Percentiles rank a stretch among this genome's conserved stretches.
Conservation (phyloP, 2,113 vertebrate species). For the Chamaetylas fuelleborni region DNA sequence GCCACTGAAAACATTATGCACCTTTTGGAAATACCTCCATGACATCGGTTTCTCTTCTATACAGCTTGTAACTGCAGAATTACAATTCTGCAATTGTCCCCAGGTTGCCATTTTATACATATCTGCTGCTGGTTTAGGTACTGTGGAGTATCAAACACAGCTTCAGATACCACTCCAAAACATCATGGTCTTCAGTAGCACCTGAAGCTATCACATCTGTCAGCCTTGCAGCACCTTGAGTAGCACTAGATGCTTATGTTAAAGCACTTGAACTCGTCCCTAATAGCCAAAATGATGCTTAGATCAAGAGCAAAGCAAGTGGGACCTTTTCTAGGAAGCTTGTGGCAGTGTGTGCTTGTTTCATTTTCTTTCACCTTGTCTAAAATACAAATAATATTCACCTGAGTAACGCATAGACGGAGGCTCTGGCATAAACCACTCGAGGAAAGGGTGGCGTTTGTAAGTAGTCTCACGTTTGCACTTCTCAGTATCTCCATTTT, state of each 20-base stretch:
- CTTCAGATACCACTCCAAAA: background rate
- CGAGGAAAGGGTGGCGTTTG: conserved; percentile 71
- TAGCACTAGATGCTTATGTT: background rate
- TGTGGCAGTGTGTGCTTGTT: background rate
- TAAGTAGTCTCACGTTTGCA: conserved; percentile 61
- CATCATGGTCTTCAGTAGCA: background rate
- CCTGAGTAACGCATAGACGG: background rate
- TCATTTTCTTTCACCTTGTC: background rate
- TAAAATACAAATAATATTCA: background rate
- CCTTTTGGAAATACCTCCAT: background rate
- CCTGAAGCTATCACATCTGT: background rate
- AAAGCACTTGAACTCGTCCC: background rate
- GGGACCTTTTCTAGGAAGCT: background rate
- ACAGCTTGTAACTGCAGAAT: background rate
- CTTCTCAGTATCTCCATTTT: conserved; percentile 62
- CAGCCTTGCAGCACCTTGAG: background rate
- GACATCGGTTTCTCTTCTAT: background rate
- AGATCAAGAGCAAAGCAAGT: background rate
- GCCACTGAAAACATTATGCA: background rate
- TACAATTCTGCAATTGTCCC: background rate
- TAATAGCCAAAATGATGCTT: background rate
- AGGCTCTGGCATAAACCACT: conserved; percentile 22
- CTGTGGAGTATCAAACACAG: background rate
- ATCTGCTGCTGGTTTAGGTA: background rate
- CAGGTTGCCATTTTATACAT: background rate